These are phyloP conservation scores for Rhodeus uyekii DNA, from an alignment of 2,797 vertebrate species.

Conservation along the genomic window DNA sequence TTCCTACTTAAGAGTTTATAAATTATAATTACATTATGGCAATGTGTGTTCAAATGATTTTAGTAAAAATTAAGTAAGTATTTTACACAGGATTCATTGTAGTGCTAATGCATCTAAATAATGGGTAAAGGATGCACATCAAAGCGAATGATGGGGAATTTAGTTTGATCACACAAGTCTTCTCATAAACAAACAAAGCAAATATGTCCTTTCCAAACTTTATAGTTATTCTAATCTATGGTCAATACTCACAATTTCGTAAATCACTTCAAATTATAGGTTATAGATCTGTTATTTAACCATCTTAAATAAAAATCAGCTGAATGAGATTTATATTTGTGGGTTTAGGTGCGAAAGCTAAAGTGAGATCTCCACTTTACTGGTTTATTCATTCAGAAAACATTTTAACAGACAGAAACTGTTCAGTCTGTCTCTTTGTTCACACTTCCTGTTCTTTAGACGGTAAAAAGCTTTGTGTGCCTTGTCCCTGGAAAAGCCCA, in stretches of 20 bases:
- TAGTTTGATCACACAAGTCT: neutral
- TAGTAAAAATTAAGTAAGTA: neutral
- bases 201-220: neutral
- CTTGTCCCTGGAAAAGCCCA: slow-evolving; percentile 35
- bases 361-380: neutral
- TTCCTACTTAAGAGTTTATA: neutral
- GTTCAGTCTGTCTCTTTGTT: slow-evolving; percentile 16
- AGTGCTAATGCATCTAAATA: neutral
- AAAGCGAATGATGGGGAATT: neutral
- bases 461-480: slow-evolving; percentile 9
- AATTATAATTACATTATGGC: neutral
- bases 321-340: neutral
- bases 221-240: neutral
- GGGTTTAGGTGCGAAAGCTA: neutral
- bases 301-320: neutral
- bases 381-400: slow-evolving; percentile 22
- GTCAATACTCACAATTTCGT: neutral
- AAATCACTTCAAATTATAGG: too few relatives aligned
- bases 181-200: neutral
- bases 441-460: slow-evolving; percentile 41
- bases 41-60: neutral
- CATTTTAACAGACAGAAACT: neutral
- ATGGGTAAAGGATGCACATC: neutral
- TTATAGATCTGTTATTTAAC: neutral
- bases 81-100: neutral